Evolutionary conservation across 1,140 invertebrate species (phyloP).

Genomic region (Zaprionus nigranus): DNA sequence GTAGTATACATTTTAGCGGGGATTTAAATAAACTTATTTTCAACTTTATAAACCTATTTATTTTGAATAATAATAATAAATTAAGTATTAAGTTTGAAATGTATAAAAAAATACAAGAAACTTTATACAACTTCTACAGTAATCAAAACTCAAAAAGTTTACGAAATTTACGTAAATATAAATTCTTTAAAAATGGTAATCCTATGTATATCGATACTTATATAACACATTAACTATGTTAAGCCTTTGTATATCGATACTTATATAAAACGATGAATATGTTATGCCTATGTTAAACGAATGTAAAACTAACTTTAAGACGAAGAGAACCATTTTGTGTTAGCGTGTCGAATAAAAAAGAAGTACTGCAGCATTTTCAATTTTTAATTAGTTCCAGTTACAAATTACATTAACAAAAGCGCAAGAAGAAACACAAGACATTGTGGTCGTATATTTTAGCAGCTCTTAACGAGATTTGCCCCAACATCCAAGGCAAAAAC

Average conservation of each 20-base stretch:
- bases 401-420: conserved; percentile 74
- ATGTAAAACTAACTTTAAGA: too few relatives aligned
- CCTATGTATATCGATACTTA: too few relatives aligned
- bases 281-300: too few relatives aligned
- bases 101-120: not conserved
- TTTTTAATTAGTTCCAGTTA: conserved; percentile 80
- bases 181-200: not conserved
- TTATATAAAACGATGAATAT: too few relatives aligned
- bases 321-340: too few relatives aligned
- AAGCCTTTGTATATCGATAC: too few relatives aligned
- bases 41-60: too few relatives aligned
- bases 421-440: conserved; percentile 37
- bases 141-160: too few relatives aligned
- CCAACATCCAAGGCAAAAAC: conserved; percentile 34
- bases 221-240: too few relatives aligned
- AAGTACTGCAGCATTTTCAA: conserved; percentile 61
- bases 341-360: too few relatives aligned
- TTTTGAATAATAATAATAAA: not conserved
- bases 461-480: conserved; percentile 77
- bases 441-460: conserved; percentile 80
- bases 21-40: not conserved
- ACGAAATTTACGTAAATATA: not conserved
- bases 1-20: not conserved
- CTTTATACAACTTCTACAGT: not conserved
- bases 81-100: not conserved